These are phyloP conservation scores for Slavum lentiscoides DNA, from an alignment of 2,888 invertebrate species.

Conservation along the genomic window DNA sequence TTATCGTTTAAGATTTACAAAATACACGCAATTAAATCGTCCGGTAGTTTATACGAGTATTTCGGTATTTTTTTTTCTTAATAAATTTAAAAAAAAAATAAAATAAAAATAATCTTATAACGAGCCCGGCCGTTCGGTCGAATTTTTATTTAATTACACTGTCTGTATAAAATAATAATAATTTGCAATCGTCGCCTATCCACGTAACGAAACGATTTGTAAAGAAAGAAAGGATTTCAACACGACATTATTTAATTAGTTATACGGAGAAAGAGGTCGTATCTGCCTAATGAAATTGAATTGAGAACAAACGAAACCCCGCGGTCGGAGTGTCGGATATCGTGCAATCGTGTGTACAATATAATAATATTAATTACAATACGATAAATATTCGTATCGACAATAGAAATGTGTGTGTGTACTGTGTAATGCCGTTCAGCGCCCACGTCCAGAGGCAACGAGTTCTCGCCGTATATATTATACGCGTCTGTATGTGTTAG, in stretches of 20 bases:
- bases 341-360: slow-evolving; percentile 30
- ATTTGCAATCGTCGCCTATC: slow-evolving; percentile 11
- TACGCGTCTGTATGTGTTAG: neutral
- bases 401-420: slow-evolving; percentile 12
- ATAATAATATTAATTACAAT: neutral
- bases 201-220: slow-evolving; percentile 10
- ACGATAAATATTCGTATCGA: slow-evolving; percentile 32
- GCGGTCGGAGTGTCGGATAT: slow-evolving; percentile 31
- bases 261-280: slow-evolving; percentile 28
- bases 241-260: slow-evolving; percentile 40
- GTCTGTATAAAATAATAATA: neutral
- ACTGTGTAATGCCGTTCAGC: neutral
- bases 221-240: slow-evolving; percentile 24
- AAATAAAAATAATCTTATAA: no score
- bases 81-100: no score
- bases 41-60: no score
- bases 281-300: slow-evolving; percentile 24
- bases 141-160: no score
- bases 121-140: no score
- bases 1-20: no score
- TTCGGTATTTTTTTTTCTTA: no score
- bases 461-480: neutral
- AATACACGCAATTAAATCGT: no score
- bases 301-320: slow-evolving; percentile 43
- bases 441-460: slow-evolving; percentile 22